Evolutionary conservation across 2,888 invertebrate genomes (phyloP).

Genomic region (Epistrophe eligans): DNA sequence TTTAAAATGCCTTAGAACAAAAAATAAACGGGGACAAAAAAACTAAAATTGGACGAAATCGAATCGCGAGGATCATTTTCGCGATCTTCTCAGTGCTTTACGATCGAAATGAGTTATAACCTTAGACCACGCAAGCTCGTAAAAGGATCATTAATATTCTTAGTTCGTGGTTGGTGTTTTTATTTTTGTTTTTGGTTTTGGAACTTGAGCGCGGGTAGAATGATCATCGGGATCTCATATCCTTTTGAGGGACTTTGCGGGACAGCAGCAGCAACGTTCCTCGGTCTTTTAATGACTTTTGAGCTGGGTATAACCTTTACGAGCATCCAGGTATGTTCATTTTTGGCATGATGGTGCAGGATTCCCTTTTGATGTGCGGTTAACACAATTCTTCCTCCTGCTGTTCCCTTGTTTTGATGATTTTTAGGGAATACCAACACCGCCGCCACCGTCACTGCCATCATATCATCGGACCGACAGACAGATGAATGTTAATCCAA

Average conservation of each 20-base stretch:
- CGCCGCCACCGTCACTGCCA: background rate
- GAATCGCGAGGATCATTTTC: constrained; percentile 68
- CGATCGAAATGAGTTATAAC: constrained; percentile 82
- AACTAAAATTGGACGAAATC: constrained; percentile 30
- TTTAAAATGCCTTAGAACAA: constrained; percentile 20
- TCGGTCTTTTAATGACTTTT: constrained; percentile 66
- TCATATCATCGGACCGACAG: constrained; percentile 44
- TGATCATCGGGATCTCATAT: constrained; percentile 47
- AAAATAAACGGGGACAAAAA: constrained; percentile 30
- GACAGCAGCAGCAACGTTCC: background rate
- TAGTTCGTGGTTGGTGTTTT: constrained; percentile 22
- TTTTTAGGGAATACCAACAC: constrained; percentile 53
- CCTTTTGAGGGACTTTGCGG: constrained; percentile 1
- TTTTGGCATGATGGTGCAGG: constrained; percentile 20
- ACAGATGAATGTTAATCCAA: constrained; percentile 70
- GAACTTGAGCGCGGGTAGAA: constrained; percentile 33
- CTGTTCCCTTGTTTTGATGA: constrained; percentile 56
- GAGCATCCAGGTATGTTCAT: constrained; percentile 39
- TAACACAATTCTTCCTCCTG: constrained; percentile 28
- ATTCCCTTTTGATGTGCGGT: constrained; percentile 43
- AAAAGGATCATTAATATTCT: constrained; percentile 82
- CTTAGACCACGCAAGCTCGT: constrained; percentile 81
- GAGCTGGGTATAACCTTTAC: constrained; percentile 41
- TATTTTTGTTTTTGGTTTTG: constrained; percentile 5
- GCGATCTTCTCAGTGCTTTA: constrained; percentile 78